Base-by-base conservation (phyloP, 2,113 vertebrate species). In the Perognathus longimembris region DNA sequence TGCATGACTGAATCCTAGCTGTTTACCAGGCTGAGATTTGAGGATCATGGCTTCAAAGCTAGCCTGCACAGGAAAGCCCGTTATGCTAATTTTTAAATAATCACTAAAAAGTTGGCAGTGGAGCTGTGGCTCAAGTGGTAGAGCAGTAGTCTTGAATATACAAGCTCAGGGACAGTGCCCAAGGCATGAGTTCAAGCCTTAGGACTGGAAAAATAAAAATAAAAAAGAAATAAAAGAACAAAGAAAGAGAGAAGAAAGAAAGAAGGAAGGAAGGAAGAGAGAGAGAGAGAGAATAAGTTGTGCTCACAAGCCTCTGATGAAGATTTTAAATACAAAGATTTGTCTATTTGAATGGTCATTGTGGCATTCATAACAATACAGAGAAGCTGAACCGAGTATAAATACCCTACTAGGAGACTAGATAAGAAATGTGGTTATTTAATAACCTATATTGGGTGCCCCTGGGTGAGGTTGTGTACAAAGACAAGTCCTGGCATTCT, bases 251-350 rank as follows among this genome's bases (percentile, higher is more conserved):
- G 45, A n/a, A 45, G 45, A 45, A 45, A 45, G 12, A 45, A 80
- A 50, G 61, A 71, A 21, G n/a, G n/a, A n/a, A n/a, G n/a, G 11
- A 54, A 54, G 15, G 14, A 54, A 54, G 17, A 17, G 17, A 54
- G 45, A 45, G 45, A 45, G 12, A 45, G 12, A 45, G 75, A 50
- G 61, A 71, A 21, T 26, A 84, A 95, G 26, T 40, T 86, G 7
- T 17, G 64, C 22, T 83, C 7, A 79, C 42, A 83, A 91, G 34
- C 2, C 67, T 40, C 77, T 86, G 21, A 89, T 36, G 64, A 84
- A 83, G 80, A 66, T 18, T 84, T 69, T 40, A 87, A 34, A 74
- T n/a, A 84, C 30, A 36, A 26, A 90, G 83, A 82, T 69, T 69
- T n/a, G 3, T 69, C 86, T 67, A 83, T 61, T 3, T 69, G 54